Base-by-base conservation (phyloP, 2,113 vertebrate species). In the Condylura cristata region DNA sequence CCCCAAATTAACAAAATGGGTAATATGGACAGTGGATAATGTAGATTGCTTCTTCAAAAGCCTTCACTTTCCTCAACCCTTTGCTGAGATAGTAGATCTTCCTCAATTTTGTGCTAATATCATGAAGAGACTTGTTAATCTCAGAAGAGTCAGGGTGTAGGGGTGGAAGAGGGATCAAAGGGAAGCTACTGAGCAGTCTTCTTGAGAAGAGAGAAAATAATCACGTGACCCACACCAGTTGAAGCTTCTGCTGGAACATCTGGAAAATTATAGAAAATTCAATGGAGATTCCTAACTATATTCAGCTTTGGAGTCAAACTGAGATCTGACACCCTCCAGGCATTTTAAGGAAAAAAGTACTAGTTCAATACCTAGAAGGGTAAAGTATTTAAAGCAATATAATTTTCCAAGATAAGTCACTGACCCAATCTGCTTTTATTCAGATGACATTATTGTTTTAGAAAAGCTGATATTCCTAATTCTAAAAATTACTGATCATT, bases 61-160 rank as follows among this genome's bases (percentile, higher is more conserved):
- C 2, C 5, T 8, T 34, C 4, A 22, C 5, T 6, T 16, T 6
- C 17, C 61, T 51, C 20, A 34, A 12, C 18, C 2, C 2, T 6
- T 46, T 82, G 66, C 63, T 24, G 48, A 34, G 13, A 7, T 71
- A 39, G 51, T 6, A 79, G n/a, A 51, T 37, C 32, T 22, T 53
- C 53, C 63, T n/a, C 20, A 41, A 14, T 14, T 82, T 90, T 76
- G 4, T 51, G 82, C 46, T 53, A 46, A n/a, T 44, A 13, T 58
- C 34, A 71, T 20, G 2, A 17, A 51, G 37, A 53, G 32, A 51
- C 75, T 28, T 26, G 12, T 30, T 72, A 41, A 79, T 81, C 14
- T 86, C 39, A 87, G 32, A 37, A 74, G 4, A 87, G 13, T 79
- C 22, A 30, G 24, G 18, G 46, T 48, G 44, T 5, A 63, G 16